These are phyloP conservation scores for Nasonovia ribisnigri DNA, from an alignment of 2,888 invertebrate species.

Conservation along the genomic window DNA sequence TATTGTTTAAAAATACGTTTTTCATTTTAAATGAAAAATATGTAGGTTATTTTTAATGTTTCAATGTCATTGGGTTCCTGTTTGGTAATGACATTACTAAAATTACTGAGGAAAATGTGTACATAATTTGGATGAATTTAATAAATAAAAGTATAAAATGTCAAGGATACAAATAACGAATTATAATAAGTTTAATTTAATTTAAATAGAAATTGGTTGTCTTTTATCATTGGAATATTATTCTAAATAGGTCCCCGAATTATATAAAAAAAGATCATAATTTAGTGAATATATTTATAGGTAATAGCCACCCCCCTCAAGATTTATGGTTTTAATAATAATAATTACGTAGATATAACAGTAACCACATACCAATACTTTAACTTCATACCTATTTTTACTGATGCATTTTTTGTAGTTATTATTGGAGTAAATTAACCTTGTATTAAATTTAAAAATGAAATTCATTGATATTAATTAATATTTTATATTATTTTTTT, in stretches of 20 bases:
- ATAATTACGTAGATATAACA: neutral
- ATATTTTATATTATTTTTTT: neutral
- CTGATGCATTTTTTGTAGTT: neutral
- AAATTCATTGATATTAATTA: neutral
- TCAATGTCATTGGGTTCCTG: neutral
- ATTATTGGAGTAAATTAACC: neutral
- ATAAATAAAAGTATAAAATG: neutral
- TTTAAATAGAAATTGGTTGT: neutral
- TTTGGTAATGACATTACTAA: neutral
- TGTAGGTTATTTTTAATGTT: neutral
- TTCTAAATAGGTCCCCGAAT: neutral
- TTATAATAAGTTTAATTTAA: neutral
- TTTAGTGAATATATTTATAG: neutral
- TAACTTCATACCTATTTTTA: neutral
- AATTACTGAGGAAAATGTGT: neutral
- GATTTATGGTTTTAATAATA: neutral
- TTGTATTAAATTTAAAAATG: neutral
- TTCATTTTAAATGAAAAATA: neutral
- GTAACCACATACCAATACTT: neutral
- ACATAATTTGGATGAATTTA: neutral
- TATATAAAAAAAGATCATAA: neutral
- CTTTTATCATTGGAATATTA: neutral
- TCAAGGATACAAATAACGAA: neutral
- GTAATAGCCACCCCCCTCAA: neutral
- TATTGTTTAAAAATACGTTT: slow-evolving; percentile 8